Base-by-base conservation (phyloP, 2,888 invertebrate genomes). In the Drosophila suboccidentalis region DNA sequence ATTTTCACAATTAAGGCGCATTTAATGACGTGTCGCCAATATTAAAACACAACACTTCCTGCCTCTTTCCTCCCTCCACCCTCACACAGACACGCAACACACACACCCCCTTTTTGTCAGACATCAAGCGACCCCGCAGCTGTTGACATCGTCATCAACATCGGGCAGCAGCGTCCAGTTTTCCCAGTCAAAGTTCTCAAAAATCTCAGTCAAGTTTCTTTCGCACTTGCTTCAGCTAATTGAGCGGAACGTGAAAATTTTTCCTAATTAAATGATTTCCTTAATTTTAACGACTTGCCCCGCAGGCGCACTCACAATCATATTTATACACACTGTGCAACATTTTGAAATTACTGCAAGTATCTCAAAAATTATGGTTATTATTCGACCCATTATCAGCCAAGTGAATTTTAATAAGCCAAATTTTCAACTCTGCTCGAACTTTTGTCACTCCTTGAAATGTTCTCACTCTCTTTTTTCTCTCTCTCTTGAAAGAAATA, bases 211-310 rank as follows among this genome's bases (percentile, higher is more conserved):
- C 55, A 65, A 61, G 65, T 70, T 50, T 26, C 26, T 72, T 59
- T 17, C 29, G 22, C 34, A 9, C 47, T 53, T 53, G 51, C 39
- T 38, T 51, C 54, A 57, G 73, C 87, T 89, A 87, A 87, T 87
- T 87, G 82, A 82, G 84, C 80, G 89, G 80, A 84, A 87, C 86
- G 89, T 87, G 86, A 87, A 87, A 84, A 88, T 88, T 87, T 87
- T 87, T 87, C 77, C 79, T 89, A 87, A 87, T 89, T 87, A 77
- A 81, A 74, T 77, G 81, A 89, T 79, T 89, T 82, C 69, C 81
- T 82, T 79, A 87, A 87, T 85, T 87, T 85, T 87, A 75, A 85
- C 79, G 85, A 88, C 86, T 69, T 58, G 36, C 55, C 49, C 13
- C 19, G 26, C 26, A 17, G 47, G 43, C 67, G 36, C 38, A 13